A percentile compares a stretch with the other conserved stretches of the same genome.
Conservation (phyloP, 2,113 vertebrate genomes). For the Cygnus atratus region DNA sequence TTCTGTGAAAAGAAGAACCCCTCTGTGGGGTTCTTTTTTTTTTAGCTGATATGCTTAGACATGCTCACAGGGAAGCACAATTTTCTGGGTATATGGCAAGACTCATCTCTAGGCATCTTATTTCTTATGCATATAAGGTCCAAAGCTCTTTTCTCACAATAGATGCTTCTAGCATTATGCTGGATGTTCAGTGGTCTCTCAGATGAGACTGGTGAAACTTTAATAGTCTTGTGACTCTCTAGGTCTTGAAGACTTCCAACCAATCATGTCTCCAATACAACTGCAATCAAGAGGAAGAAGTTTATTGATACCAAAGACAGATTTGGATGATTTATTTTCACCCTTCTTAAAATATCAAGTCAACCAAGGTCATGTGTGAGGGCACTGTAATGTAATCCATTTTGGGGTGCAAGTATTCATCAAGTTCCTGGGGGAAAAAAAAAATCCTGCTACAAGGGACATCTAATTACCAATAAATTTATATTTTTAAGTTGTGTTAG, state of each 20-base stretch:
- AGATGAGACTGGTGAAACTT: background rate
- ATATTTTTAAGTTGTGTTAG: background rate
- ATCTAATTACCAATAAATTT: background rate
- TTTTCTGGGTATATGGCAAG: background rate
- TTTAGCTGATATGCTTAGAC: background rate
- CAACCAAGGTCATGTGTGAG: background rate
- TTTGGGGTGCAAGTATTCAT: background rate
- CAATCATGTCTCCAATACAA: background rate
- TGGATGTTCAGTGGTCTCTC: background rate
- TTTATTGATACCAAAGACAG: background rate
- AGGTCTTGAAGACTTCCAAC: background rate
- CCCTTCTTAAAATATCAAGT: background rate
- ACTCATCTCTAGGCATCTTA: background rate
- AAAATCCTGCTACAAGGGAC: background rate
- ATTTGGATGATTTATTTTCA: constrained; percentile 4
- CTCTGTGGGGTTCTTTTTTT: background rate
- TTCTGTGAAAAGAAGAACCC: background rate
- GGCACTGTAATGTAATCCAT: background rate
- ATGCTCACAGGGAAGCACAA: background rate
- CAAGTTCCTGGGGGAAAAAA: background rate
- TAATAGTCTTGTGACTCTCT: background rate
- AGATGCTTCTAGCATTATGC: background rate
- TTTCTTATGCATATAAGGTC: background rate
- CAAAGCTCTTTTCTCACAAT: background rate
- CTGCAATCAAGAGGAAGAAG: background rate